Conservation (phyloP, 2,113 vertebrate genomes). For the Cichladusa arquata region DNA sequence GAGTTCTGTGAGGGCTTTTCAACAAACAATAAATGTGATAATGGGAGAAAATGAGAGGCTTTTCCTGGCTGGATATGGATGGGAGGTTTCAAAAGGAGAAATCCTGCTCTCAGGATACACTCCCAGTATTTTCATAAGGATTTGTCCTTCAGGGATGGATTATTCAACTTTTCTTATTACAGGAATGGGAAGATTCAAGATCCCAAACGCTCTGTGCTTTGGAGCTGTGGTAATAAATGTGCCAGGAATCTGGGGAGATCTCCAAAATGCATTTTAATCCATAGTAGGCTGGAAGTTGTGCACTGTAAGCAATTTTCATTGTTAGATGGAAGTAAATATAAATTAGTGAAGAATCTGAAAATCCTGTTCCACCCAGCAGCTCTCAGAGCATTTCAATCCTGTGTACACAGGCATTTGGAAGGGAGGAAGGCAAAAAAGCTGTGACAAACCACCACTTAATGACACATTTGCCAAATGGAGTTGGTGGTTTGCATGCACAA, state of each 20-base stretch:
- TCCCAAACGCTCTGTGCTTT: not conserved
- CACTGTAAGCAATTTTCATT: conserved; percentile 39
- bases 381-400: not conserved
- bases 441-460: conserved; percentile 38
- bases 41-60: not conserved
- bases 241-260: conserved; percentile 33
- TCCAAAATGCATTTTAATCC: conserved; percentile 53
- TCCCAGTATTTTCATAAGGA: not conserved
- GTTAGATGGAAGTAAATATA: conserved; percentile 35
- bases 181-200: conserved; percentile 43
- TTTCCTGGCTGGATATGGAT: not conserved
- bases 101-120: not conserved
- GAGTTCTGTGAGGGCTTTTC: not conserved
- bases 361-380: conserved; percentile 1
- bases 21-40: not conserved
- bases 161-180: conserved; percentile 23
- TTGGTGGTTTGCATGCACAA: conserved; percentile 3
- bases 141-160: conserved; percentile 37
- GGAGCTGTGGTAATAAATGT: not conserved
- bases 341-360: conserved; percentile 49
- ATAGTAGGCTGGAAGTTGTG: conserved; percentile 23
- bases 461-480: conserved; percentile 27
- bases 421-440: not conserved
- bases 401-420: not conserved
- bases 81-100: not conserved